phyloP scores from a whole-genome alignment of 2,113 vertebrate species.

The Eclectus roratus region DNA sequence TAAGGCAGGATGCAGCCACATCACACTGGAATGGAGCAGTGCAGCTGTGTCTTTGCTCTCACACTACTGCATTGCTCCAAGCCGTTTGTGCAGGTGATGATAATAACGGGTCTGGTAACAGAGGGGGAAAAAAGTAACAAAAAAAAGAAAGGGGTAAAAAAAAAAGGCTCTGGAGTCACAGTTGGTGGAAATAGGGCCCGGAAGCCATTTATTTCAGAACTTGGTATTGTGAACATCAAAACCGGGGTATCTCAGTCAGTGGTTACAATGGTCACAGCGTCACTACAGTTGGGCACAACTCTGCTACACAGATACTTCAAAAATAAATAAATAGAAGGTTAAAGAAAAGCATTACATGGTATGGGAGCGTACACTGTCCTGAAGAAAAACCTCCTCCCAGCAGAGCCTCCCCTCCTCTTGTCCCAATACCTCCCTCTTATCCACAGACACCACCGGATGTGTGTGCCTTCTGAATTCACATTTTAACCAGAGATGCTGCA shows the following conservation, averaged over 20 bases:
- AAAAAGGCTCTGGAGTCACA: constrained; percentile 66
- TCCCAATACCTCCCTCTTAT: not conserved
- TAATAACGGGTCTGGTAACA: not conserved
- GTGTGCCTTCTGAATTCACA: not conserved
- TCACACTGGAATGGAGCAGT: not conserved
- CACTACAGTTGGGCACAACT: constrained; percentile 60
- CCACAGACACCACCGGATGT: fast-evolving
- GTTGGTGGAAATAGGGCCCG: constrained; percentile 51
- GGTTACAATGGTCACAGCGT: constrained; percentile 65
- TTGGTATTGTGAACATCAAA: constrained; percentile 48
- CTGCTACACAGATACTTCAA: constrained; percentile 42
- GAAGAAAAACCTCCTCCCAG: constrained; percentile 29
- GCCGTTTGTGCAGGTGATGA: fast-evolving
- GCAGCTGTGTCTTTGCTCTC: not conserved
- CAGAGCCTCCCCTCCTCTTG: constrained; percentile 13
- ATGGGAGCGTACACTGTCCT: constrained; percentile 31
- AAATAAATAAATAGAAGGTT: constrained; percentile 38
- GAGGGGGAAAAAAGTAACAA: not conserved
- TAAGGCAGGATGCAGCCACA: not conserved
- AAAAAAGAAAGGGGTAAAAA: not conserved
- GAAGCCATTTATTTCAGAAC: constrained; percentile 78
- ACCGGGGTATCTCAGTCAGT: not conserved
- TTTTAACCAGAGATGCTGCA: not conserved
- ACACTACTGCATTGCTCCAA: not conserved
- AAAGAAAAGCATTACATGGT: not conserved